These are phyloP conservation scores for Patiria pectinifera DNA, from an alignment of 53 echinoderm and acorn worm genomes.

Conservation along the genomic window DNA sequence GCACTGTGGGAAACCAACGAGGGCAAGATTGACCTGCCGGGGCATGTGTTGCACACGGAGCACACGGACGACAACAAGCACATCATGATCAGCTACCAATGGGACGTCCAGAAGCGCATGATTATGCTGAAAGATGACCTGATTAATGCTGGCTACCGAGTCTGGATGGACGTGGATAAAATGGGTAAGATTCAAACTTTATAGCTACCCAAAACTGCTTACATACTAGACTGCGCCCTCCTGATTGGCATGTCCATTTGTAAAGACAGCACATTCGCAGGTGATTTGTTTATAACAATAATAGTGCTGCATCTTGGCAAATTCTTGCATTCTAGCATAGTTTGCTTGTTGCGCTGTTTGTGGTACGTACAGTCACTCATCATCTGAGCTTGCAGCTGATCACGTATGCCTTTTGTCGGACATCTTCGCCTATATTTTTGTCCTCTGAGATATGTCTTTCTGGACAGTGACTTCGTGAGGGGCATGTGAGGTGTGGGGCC, in stretches of 20 bases:
- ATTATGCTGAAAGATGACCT: constrained; percentile 77
- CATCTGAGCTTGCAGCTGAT: no score
- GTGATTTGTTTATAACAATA: no score
- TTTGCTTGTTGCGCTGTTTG: no score
- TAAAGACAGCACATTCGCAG: no score
- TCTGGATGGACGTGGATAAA: constrained; percentile 97
- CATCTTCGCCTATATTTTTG: no score
- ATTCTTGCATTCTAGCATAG: no score
- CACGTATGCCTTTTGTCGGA: no score
- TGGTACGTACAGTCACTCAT: no score
- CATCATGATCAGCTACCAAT: constrained; percentile 99
- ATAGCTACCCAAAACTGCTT: not conserved
- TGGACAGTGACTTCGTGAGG: no score
- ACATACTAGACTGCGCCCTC: not conserved
- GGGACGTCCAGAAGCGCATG: constrained; percentile 91
- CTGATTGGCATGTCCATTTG: not conserved
- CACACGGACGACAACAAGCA: constrained; percentile 58
- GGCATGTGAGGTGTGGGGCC: no score
- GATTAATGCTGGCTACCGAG: constrained; percentile 76
- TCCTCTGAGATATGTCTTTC: no score
- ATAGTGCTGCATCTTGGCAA: no score
- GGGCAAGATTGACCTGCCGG: constrained; percentile 54
- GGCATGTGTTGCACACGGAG: constrained; percentile 18
- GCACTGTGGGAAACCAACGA: constrained; percentile 93
- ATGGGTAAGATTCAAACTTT: constrained; percentile 69